Evolutionary conservation across 53 echinoderm and acorn worm species (phyloP).

Genomic region (Paelopatides confundens): DNA sequence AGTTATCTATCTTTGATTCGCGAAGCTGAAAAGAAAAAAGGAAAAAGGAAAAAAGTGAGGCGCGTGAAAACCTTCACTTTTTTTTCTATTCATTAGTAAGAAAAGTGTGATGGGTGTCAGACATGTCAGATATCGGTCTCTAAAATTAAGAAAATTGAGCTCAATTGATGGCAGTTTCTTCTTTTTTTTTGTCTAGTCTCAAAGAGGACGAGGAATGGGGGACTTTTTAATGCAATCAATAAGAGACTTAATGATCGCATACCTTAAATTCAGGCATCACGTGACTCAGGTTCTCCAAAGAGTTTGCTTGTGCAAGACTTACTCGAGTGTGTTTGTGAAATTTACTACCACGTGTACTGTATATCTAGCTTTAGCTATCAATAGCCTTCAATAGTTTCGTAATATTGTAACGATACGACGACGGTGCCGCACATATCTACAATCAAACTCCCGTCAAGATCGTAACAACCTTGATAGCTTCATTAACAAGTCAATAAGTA

Average conservation of each 20-base stretch:
- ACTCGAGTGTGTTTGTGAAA: too few relatives aligned
- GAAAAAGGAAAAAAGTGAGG: neutral
- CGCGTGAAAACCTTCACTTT: neutral
- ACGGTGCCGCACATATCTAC: too few relatives aligned
- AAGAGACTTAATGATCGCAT: neutral
- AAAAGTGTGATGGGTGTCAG: neutral
- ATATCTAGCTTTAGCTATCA: too few relatives aligned
- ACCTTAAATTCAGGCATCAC: too few relatives aligned
- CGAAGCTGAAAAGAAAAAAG: neutral
- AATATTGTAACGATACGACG: too few relatives aligned
- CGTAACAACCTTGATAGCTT: too few relatives aligned
- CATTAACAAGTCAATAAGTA: too few relatives aligned
- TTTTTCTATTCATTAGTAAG: neutral
- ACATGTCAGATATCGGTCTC: neutral
- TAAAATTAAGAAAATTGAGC: conserved; percentile 8
- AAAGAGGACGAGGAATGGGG: neutral
- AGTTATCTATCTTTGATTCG: conserved; percentile 14
- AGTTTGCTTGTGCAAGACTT: too few relatives aligned
- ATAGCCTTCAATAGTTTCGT: too few relatives aligned
- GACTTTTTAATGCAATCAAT: neutral
- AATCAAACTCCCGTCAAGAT: too few relatives aligned
- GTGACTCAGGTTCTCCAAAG: too few relatives aligned
- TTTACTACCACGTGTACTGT: too few relatives aligned
- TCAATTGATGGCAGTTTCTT: neutral
- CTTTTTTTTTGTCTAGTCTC: neutral